These are phyloP conservation scores for Spinus pinus DNA, from an alignment of 2,797 vertebrate species.

Conservation along the genomic window DNA sequence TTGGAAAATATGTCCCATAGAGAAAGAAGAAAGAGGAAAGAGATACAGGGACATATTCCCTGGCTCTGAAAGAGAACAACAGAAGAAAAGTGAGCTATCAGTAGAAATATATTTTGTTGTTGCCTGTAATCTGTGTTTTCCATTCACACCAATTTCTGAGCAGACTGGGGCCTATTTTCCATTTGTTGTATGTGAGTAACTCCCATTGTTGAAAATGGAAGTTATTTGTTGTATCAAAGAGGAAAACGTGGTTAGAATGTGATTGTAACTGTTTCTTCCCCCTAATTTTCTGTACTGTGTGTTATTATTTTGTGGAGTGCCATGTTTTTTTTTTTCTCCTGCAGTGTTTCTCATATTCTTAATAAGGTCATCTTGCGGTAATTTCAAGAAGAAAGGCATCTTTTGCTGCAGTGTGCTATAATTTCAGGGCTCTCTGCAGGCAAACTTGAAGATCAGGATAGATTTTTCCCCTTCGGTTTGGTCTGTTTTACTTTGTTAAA, in stretches of 20 bases:
- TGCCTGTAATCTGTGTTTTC: constrained; percentile 42
- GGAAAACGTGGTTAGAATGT: neutral
- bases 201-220: constrained; percentile 34
- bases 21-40: neutral
- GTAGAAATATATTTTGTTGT: constrained; percentile 24
- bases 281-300: neutral
- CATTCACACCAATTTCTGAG: constrained; percentile 44
- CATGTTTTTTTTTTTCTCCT: neutral
- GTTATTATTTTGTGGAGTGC: neutral
- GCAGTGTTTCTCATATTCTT: neutral
- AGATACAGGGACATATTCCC: neutral
- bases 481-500: constrained; percentile 42
- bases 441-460: constrained; percentile 19
- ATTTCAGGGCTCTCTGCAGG: constrained; percentile 28
- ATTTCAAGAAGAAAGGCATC: constrained; percentile 7
- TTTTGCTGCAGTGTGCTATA: constrained; percentile 21
- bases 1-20: neutral
- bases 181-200: constrained; percentile 10
- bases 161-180: constrained; percentile 17
- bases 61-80: neutral
- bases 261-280: neutral
- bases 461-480: constrained; percentile 15
- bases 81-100: constrained; percentile 20
- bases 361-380: neutral
- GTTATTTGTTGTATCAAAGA: constrained; percentile 39